Evolutionary conservation across 2,888 invertebrate genomes (phyloP).

Genomic region (Scrobipalpa costella): DNA sequence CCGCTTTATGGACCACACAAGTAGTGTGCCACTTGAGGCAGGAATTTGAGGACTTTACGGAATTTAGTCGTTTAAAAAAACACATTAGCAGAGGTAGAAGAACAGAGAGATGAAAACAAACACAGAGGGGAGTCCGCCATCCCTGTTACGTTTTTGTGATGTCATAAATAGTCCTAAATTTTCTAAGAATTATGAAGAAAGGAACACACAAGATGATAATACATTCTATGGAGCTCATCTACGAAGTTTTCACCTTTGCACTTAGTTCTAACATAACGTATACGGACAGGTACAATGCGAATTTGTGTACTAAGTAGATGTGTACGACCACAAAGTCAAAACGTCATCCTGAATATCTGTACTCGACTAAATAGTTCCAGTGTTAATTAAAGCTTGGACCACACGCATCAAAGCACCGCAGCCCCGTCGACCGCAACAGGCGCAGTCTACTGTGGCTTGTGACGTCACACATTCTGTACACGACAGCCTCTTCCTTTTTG

Average conservation of each 20-base stretch:
- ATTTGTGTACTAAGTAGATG: no score
- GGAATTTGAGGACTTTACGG: no score
- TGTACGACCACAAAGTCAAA: no score
- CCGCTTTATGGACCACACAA: background rate
- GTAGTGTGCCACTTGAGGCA: background rate
- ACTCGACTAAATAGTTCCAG: background rate
- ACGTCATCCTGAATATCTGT: no score
- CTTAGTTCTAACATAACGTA: no score
- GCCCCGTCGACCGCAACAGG: slow-evolving; percentile 4
- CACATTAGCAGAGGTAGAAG: background rate
- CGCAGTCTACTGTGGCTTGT: background rate
- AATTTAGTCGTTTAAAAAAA: background rate
- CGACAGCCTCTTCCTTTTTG: background rate
- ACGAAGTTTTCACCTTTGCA: no score
- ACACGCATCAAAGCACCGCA: background rate
- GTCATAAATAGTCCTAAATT: background rate
- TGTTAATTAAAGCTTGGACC: background rate
- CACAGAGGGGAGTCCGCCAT: slow-evolving; percentile 1
- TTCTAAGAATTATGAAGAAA: background rate
- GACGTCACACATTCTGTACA: slow-evolving; percentile 10
- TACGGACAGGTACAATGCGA: no score
- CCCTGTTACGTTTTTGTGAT: background rate
- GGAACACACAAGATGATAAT: background rate
- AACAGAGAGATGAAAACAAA: slow-evolving; percentile 2
- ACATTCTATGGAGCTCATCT: background rate